These are phyloP conservation scores for Lycaon pictus DNA, from an alignment of 2,113 vertebrate species.

Conservation along the genomic window DNA sequence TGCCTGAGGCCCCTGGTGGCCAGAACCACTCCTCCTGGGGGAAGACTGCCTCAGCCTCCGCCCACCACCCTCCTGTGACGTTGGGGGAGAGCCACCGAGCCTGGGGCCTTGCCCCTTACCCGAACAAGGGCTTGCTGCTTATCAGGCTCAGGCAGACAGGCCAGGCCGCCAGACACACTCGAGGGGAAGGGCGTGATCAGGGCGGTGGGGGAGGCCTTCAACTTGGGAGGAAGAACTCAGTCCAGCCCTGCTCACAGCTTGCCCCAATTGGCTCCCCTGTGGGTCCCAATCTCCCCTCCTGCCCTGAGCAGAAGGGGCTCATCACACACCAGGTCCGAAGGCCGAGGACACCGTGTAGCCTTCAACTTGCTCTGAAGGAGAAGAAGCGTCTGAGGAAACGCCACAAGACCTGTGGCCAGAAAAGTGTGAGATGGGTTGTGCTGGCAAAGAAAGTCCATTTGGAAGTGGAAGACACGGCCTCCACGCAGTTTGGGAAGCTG, in stretches of 20 bases:
- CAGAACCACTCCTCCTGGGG: neutral
- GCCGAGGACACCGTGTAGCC: neutral
- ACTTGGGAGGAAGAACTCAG: neutral
- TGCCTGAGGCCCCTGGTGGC: neutral
- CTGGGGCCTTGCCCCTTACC: constrained; percentile 4
- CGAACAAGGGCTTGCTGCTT: constrained; percentile 38
- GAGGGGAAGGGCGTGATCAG: neutral
- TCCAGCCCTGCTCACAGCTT: neutral
- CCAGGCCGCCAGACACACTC: constrained; percentile 11
- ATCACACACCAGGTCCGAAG: neutral
- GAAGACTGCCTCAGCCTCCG: neutral
- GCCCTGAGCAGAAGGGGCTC: neutral
- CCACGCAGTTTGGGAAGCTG: neutral
- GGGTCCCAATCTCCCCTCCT: neutral
- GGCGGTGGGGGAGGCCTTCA: neutral
- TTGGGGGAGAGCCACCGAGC: neutral
- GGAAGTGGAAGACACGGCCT: neutral
- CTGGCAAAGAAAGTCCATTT: neutral
- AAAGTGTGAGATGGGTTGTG: accelerated
- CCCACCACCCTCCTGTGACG: neutral
- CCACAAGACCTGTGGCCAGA: neutral
- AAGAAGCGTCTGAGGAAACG: neutral
- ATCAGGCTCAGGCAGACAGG: constrained; percentile 59
- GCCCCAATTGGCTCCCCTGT: neutral
- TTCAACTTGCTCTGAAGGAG: neutral